Percentiles rank a stretch among this genome's conserved stretches.
phyloP scores from a whole-genome alignment of 2,113 vertebrate species.

The Catharus minimus region DNA sequence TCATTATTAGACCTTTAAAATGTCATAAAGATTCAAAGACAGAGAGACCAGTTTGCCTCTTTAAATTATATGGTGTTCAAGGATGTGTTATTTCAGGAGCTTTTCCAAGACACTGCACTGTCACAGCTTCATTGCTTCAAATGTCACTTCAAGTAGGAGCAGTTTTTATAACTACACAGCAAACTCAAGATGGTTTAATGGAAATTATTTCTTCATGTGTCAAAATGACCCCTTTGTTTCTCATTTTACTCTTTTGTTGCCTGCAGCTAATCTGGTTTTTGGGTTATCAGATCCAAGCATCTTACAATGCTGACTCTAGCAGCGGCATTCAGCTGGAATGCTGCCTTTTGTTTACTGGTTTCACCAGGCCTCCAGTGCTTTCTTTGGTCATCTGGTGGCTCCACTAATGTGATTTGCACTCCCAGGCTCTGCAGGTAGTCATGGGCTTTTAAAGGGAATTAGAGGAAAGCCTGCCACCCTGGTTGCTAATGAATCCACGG shows the following conservation, averaged over 20 bases:
- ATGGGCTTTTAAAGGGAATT: constrained; percentile 85
- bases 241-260: constrained; percentile 79
- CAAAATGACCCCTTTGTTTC: constrained; percentile 91
- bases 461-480: constrained; percentile 77
- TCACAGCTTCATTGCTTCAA: constrained; percentile 70
- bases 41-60: neutral
- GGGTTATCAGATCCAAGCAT: constrained; percentile 77
- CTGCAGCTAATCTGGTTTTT: constrained; percentile 77
- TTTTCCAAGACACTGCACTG: neutral
- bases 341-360: constrained; percentile 85
- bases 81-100: constrained; percentile 36
- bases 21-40: constrained; percentile 28
- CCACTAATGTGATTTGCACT: constrained; percentile 88
- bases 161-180: constrained; percentile 85
- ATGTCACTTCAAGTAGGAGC: constrained; percentile 77
- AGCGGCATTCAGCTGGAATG: constrained; percentile 90
- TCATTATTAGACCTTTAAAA: constrained; percentile 33
- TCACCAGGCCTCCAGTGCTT: constrained; percentile 77
- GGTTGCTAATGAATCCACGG: constrained; percentile 77
- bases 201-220: constrained; percentile 96
- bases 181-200: constrained; percentile 89
- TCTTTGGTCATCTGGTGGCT: constrained; percentile 86
- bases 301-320: constrained; percentile 83
- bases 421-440: constrained; percentile 89
- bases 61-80: neutral